Percentiles rank a stretch among this genome's conserved stretches.
phyloP scores from a whole-genome alignment of 2,888 invertebrate species.

The Siphlonurus alternatus region DNA sequence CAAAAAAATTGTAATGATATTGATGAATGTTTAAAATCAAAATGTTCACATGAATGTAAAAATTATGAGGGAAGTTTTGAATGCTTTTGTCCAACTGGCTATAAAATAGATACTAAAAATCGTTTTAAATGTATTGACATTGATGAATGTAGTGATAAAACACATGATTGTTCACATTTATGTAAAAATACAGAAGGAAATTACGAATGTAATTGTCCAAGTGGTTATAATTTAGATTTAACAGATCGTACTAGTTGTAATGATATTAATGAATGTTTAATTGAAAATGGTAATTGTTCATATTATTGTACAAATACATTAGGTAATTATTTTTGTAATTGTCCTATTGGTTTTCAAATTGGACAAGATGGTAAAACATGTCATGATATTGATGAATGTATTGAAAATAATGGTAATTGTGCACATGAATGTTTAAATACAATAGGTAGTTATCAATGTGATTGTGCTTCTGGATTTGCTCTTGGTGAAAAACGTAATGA shows the following conservation, averaged over 20 bases:
- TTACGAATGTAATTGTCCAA: neutral
- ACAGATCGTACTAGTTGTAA: conserved; percentile 16
- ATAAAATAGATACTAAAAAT: conserved; percentile 14
- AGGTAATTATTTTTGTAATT: conserved; percentile 23
- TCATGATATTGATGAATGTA: conserved; percentile 24
- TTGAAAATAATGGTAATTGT: conserved; percentile 25
- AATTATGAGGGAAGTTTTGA: conserved; percentile 18
- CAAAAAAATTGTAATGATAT: neutral
- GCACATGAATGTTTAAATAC: conserved; percentile 26
- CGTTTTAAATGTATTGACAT: conserved; percentile 20
- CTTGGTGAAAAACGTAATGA: conserved; percentile 10
- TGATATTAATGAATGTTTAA: conserved; percentile 21
- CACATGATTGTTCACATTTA: conserved; percentile 29
- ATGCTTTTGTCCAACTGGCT: conserved; percentile 17
- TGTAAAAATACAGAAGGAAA: neutral
- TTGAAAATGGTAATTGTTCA: conserved; percentile 18
- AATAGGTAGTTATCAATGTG: conserved; percentile 23
- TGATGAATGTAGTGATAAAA: conserved; percentile 26
- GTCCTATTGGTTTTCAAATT: conserved; percentile 20
- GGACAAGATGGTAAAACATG: conserved; percentile 15
- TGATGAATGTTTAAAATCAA: conserved; percentile 12
- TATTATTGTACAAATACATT: conserved; percentile 22
- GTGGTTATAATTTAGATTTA: neutral
- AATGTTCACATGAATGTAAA: conserved; percentile 20
- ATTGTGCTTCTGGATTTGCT: conserved; percentile 21